phyloP scores from a whole-genome alignment of 2,797 vertebrate genomes.

The Sebastes flavidus region DNA sequence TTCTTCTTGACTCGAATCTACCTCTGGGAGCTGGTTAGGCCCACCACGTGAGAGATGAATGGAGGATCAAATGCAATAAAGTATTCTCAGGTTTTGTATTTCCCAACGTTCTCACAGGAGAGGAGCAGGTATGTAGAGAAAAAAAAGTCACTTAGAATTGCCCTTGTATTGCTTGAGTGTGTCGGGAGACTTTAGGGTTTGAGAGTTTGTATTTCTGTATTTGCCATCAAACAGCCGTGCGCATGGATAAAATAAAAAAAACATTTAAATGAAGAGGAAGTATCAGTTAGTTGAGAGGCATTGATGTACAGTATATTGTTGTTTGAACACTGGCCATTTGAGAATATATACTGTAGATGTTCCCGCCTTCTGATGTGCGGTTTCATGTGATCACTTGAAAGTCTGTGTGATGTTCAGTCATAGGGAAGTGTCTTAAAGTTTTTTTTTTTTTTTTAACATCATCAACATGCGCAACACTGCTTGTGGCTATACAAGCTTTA shows the following conservation, averaged over 20 bases:
- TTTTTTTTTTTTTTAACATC: not conserved
- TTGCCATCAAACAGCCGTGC: constrained; percentile 48
- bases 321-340: constrained; percentile 47
- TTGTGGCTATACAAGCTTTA: constrained; percentile 26
- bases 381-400: constrained; percentile 46
- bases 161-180: constrained; percentile 51
- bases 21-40: constrained; percentile 71
- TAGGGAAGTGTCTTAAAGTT: not conserved
- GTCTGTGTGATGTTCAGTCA: constrained; percentile 30
- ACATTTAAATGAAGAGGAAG: constrained; percentile 15
- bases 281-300: constrained; percentile 20
- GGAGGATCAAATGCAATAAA: constrained; percentile 77
- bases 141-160: constrained; percentile 67
- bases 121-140: constrained; percentile 57
- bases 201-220: constrained; percentile 54
- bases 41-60: constrained; percentile 66
- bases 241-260: constrained; percentile 26
- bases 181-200: constrained; percentile 58
- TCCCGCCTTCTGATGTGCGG: not conserved
- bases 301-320: not conserved
- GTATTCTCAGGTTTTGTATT: constrained; percentile 70
- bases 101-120: constrained; percentile 58
- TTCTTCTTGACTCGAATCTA: constrained; percentile 67
- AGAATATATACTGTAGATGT: constrained; percentile 29
- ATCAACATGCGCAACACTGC: constrained; percentile 13